Evolutionary conservation across 2,888 invertebrate species (phyloP).

Genomic region (Noctua janthe): DNA sequence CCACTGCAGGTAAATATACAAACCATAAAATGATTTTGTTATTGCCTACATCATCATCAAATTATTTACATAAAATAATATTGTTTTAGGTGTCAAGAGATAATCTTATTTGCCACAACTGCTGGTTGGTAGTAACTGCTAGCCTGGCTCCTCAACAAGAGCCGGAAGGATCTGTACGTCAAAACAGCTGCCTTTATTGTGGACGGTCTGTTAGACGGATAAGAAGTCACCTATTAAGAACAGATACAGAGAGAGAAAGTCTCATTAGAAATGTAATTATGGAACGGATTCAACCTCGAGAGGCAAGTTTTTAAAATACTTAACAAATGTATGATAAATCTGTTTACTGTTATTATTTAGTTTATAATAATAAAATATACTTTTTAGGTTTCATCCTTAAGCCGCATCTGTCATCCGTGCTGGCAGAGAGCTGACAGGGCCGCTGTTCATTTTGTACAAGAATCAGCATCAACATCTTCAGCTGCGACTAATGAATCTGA

Average conservation of each 20-base stretch:
- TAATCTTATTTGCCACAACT: conserved; percentile 3
- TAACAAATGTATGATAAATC: not conserved
- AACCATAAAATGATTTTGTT: conserved; percentile 8
- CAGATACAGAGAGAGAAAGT: conserved; percentile 6
- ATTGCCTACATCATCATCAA: not conserved
- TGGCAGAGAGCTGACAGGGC: conserved; percentile 33
- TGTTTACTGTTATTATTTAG: not conserved
- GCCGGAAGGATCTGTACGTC: not conserved
- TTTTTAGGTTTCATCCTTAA: conserved; percentile 1
- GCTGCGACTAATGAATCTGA: conserved; percentile 5
- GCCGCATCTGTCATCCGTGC: conserved; percentile 29
- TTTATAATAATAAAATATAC: conserved; percentile 2
- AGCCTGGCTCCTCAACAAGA: conserved; percentile 13
- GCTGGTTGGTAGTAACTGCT: not conserved
- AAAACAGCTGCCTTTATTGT: conserved; percentile 5
- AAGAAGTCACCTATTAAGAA: conserved; percentile 6
- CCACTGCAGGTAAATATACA: conserved; percentile 9
- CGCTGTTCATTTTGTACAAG: conserved; percentile 5
- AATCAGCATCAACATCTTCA: conserved; percentile 17
- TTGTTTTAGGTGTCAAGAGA: conserved; percentile 17
- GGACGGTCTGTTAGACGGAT: conserved; percentile 9
- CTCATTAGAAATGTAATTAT: conserved; percentile 13
- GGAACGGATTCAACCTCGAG: conserved; percentile 1
- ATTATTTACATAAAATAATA: not conserved
- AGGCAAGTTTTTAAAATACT: conserved; percentile 12